Conservation (phyloP, 2,113 vertebrate genomes). For the Pleuronectes platessa region DNA sequence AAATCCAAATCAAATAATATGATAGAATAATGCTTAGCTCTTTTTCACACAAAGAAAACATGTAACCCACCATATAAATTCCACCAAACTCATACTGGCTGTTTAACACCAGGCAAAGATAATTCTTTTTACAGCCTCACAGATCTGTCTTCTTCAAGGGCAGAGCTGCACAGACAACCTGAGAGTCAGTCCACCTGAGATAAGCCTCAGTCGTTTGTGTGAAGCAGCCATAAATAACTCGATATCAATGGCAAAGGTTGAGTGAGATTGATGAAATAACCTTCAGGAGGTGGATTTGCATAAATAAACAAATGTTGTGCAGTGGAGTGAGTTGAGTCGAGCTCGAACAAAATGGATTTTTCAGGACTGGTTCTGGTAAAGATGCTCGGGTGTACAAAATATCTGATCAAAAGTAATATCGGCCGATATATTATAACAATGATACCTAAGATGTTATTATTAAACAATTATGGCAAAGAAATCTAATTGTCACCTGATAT, state of each 20-base stretch:
- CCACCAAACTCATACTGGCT: neutral
- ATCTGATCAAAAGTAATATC: no score
- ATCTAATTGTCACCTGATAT: no score
- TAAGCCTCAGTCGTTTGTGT: neutral
- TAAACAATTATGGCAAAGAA: no score
- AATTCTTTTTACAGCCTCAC: neutral
- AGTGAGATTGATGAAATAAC: neutral
- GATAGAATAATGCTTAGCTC: neutral
- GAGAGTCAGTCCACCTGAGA: neutral
- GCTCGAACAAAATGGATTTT: neutral
- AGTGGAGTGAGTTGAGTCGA: neutral
- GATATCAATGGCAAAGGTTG: neutral
- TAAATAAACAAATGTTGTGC: neutral
- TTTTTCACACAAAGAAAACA: neutral
- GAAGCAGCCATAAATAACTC: neutral
- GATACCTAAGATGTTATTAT: no score
- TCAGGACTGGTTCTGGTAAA: neutral
- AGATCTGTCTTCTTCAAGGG: neutral
- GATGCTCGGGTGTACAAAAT: neutral
- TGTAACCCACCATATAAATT: constrained; percentile 10
- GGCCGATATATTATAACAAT: no score
- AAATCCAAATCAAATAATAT: neutral
- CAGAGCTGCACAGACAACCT: constrained; percentile 3
- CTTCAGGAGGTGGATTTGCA: neutral
- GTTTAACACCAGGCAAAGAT: neutral